A percentile compares a stretch with the other conserved stretches of the same genome.
Evolutionary conservation across 1,140 invertebrate genomes (phyloP).

Genomic region (Procambarus clarkii): DNA sequence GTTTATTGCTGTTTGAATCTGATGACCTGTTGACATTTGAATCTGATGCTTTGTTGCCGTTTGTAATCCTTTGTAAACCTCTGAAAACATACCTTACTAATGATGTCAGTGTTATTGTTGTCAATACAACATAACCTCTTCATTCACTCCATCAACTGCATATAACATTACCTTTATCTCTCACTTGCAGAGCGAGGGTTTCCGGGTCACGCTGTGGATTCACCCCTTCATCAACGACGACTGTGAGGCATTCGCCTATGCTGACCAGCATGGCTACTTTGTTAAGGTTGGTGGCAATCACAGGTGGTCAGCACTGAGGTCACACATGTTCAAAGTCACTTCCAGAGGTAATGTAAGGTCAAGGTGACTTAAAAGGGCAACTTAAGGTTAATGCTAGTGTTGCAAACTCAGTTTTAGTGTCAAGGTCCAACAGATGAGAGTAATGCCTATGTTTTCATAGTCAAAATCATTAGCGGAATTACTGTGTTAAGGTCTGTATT

Average conservation of each 20-base stretch:
- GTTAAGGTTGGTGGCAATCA: conserved; percentile 73
- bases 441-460: too few species aligned
- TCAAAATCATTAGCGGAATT: too few species aligned
- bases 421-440: too few species aligned
- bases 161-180: conserved; percentile 2
- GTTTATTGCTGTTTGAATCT: too few species aligned
- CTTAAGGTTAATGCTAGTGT: too few species aligned
- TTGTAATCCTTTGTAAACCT: too few species aligned
- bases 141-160: neutral
- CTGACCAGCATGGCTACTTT: conserved; percentile 73
- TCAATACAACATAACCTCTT: neutral
- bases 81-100: neutral
- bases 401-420: too few species aligned
- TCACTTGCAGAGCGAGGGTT: conserved; percentile 77
- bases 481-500: too few species aligned
- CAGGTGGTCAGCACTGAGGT: neutral
- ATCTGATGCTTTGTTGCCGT: too few species aligned
- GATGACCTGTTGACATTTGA: too few species aligned
- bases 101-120: neutral
- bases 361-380: too few species aligned
- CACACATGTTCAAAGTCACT: neutral
- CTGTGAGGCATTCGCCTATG: conserved; percentile 78
- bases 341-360: too few species aligned
- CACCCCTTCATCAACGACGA: conserved; percentile 91
- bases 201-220: conserved; percentile 88